Conservation (phyloP, 2,797 vertebrate species). For the Yasuhikotakia modesta region DNA sequence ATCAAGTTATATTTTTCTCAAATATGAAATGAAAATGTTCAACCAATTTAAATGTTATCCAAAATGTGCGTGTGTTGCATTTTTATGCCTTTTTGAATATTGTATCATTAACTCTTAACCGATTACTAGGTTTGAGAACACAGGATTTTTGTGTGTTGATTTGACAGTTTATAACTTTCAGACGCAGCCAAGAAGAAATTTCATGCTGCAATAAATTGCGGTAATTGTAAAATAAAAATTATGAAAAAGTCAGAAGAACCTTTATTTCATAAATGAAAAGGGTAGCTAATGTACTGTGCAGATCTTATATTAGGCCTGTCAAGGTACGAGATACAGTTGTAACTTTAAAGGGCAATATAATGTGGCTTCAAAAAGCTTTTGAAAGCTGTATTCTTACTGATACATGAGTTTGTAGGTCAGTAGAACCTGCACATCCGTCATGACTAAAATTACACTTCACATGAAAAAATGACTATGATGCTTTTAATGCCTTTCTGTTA, state of each 20-base stretch:
- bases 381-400: constrained; percentile 1
- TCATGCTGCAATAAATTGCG: neutral
- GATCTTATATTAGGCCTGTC: constrained; percentile 21
- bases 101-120: neutral
- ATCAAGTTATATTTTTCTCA: no score
- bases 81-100: neutral
- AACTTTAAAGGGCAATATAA: constrained; percentile 27
- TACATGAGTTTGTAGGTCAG: neutral
- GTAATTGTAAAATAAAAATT: constrained; percentile 20
- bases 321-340: constrained; percentile 12
- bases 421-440: neutral
- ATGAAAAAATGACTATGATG: constrained; percentile 11
- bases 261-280: constrained; percentile 29
- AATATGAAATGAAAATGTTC: no score
- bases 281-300: constrained; percentile 37
- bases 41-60: neutral
- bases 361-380: constrained; percentile 37
- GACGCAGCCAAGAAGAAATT: neutral
- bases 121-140: neutral
- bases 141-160: neutral
- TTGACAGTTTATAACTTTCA: neutral
- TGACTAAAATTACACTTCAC: neutral
- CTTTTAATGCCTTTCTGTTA: neutral
- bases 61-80: neutral
- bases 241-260: constrained; percentile 13